Evolutionary conservation across 1,140 invertebrate species (phyloP), one percentile per base, ranked within the genome.

Genomic region (Ceratoteleas bidentatus): DNA sequence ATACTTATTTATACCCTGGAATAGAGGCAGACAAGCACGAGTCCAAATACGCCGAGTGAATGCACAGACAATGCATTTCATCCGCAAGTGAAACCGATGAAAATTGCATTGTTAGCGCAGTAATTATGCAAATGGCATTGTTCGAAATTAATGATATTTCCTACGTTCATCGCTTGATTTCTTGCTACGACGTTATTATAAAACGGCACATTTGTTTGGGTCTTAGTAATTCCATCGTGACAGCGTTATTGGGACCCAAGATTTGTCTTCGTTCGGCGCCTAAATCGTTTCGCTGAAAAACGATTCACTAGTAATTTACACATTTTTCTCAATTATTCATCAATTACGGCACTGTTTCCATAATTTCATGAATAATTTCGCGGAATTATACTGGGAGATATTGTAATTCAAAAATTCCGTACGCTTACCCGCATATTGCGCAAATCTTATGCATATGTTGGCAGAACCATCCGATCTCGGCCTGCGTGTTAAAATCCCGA

Each of bases 61-160:
- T 65, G 38, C 34, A 40, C 33, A 54, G 49, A 52, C 50, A 78
- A 70, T 78, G 15, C 58, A 65, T 65, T 65, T 64, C 53, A 58
- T 70, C 60, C 53, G 57, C 60, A 78, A 69, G 34, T 69, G 61
- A 79, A 72, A 53, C 66, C 61, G 68, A 79, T 72, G 66, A 72
- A 66, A 68, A 80, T 80, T 72, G 68, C 32, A 73, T 80, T 68
- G 76, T 80, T 66, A 57, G 49, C 56, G 62, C 57, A 61, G 56
- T 68, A 80, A 80, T 80, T 80, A 80, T 80, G 62, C 53, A 80
- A 80, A 80, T 73, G 57, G 69, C 56, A 61, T 73, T 68, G 76
- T 68, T 58, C 49, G 54, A 53, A 73, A 68, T 47, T 49, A 80
- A 80, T 73, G 68, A 66, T 70, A 79, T 72, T 72, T 79, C 50